Base-by-base conservation (phyloP, 2,797 vertebrate species). In the Syncerus caffer region DNA sequence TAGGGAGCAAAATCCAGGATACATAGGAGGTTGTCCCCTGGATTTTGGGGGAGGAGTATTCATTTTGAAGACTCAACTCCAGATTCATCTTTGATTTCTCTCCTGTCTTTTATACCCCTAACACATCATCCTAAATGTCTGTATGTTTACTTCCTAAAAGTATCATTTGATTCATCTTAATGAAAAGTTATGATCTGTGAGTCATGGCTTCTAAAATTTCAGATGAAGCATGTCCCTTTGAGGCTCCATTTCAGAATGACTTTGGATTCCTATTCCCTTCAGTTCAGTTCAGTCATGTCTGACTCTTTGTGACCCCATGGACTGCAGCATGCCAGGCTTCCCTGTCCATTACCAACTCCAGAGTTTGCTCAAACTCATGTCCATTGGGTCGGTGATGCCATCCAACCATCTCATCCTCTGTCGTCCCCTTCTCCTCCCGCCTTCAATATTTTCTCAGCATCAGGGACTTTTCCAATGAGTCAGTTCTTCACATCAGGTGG, bases 1-100 rank as follows among this genome's bases (percentile, higher is more conserved):
- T 0, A 1, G 9, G 3, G 23, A 3, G 13, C 38, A 15, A 38
- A 67, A 57, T n/a, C 2, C 14, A 38, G 21, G 47, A 4, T 27
- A 55, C 9, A 25, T 27, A 29, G 7, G 16, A 15, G 11, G 14
- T 51, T 57, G 12, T 15, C 3, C 58, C 55, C 34, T 38, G 4
- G 16, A 38, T 23, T 47, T 74, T 6, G 13, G 6, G 38, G 9
- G 4, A 11, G 2, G 13, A 94, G 8, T 16, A 50, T 17, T 87
- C 13, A 85, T 19, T 64, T 74, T 67, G 34, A 89, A 58, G 64
- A 67, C 8, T 79, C 57, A 91, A 29, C 19, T 74, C 47, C 13
- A 17, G 80, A 83, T 31, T 57, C 19, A 58, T 29, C 19, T 93
- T 90, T 25, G 3, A 93, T 90, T 88, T 82, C 17, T 42, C 29